phyloP scores from a whole-genome alignment of 2,888 invertebrate genomes.

The Balanococcus diminutus region DNA sequence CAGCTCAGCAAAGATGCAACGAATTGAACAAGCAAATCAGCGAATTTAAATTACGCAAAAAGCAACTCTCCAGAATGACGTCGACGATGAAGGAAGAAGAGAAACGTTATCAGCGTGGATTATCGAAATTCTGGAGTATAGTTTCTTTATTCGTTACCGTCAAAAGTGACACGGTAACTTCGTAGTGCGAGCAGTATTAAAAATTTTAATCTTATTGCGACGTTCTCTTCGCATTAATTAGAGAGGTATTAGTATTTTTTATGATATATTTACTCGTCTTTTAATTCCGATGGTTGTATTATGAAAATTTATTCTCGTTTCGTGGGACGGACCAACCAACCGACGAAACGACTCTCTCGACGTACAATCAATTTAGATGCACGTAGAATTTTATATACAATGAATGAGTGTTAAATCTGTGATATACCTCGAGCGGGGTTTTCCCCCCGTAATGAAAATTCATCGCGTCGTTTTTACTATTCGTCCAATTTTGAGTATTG shows the following conservation, averaged over 20 bases:
- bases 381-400: background rate
- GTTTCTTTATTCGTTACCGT: slow-evolving; percentile 46
- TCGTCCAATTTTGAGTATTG: background rate
- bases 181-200: background rate
- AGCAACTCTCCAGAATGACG: slow-evolving; percentile 3
- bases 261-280: background rate
- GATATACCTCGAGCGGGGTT: background rate
- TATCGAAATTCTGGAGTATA: slow-evolving; percentile 53
- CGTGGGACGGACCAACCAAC: background rate
- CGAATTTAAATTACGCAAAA: background rate
- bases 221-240: background rate
- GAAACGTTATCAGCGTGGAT: slow-evolving; percentile 39
- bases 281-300: background rate
- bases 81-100: slow-evolving; percentile 45
- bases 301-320: too few relatives aligned
- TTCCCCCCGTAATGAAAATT: background rate
- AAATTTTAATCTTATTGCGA: background rate
- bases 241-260: background rate
- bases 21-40: background rate
- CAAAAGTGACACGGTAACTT: background rate
- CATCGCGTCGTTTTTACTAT: background rate
- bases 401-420: background rate
- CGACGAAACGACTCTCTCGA: too few relatives aligned
- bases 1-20: background rate
- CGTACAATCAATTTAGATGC: background rate